Conservation (phyloP, 1,140 invertebrate species). For the Gonatopus flavifemur region DNA sequence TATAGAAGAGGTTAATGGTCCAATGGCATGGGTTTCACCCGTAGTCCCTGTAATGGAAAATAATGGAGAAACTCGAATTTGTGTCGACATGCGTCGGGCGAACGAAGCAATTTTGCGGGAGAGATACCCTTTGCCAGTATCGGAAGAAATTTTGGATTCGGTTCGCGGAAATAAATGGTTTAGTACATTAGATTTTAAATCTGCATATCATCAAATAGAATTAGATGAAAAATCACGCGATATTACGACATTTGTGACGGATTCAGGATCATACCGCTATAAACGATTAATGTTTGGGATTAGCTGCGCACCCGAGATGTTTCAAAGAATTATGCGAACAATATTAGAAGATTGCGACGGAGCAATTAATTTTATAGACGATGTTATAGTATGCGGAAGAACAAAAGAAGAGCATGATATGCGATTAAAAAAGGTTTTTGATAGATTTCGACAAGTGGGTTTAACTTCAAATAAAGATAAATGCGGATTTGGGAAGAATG, state of each 20-base stretch:
- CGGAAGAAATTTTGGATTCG: background rate
- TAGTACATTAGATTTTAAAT: constrained; percentile 18
- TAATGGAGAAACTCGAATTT: background rate
- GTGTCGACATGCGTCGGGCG: background rate
- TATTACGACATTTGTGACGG: constrained; percentile 45
- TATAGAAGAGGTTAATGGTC: no score
- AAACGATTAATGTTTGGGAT: constrained; percentile 39
- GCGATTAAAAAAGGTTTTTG: constrained; percentile 27
- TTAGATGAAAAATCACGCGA: constrained; percentile 28
- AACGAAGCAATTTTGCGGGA: background rate
- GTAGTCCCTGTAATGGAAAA: background rate
- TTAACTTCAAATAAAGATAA: constrained; percentile 33
- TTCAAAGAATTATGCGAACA: constrained; percentile 45
- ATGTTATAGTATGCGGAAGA: constrained; percentile 40
- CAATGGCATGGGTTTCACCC: background rate
- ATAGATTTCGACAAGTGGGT: constrained; percentile 24
- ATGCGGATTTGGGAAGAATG: constrained; percentile 31
- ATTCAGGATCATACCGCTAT: constrained; percentile 41
- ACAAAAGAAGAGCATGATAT: constrained; percentile 33
- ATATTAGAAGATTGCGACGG: constrained; percentile 30
- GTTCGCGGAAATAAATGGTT: constrained; percentile 9
- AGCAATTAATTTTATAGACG: constrained; percentile 40
- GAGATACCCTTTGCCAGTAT: background rate
- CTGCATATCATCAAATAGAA: constrained; percentile 26
- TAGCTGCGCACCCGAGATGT: constrained; percentile 40